Evolutionary conservation across 1,140 invertebrate species (phyloP).

Genomic region (Wasmannia auropunctata): DNA sequence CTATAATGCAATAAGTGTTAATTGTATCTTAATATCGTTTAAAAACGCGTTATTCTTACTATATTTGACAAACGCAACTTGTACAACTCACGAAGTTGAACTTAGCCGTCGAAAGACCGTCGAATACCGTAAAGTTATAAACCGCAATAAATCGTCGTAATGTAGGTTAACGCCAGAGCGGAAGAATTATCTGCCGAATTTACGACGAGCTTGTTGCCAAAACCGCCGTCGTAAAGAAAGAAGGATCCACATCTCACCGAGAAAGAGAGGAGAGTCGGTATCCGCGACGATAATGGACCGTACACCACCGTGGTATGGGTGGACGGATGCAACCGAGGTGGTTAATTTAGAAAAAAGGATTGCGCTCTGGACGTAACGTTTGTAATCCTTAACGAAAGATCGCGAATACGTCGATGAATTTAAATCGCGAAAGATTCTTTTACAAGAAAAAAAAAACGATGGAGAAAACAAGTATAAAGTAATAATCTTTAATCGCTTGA

Average conservation of each 20-base stretch:
- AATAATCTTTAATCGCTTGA: neutral
- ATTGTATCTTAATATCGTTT: too few species aligned
- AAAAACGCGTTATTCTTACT: neutral
- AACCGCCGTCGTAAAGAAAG: slow-evolving; percentile 67
- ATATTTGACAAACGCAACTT: slow-evolving; percentile 59
- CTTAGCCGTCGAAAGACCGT: slow-evolving; percentile 28
- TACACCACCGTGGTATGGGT: neutral
- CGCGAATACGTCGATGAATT: neutral
- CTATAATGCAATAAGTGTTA: too few species aligned
- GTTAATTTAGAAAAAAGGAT: slow-evolving; percentile 77
- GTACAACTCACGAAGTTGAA: slow-evolving; percentile 28
- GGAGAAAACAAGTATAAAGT: neutral
- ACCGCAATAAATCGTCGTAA: slow-evolving; percentile 70
- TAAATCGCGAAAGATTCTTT: neutral
- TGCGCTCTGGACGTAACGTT: slow-evolving; percentile 61
- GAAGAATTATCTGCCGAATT: slow-evolving; percentile 74
- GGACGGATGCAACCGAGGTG: slow-evolving; percentile 52
- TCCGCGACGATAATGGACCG: slow-evolving; percentile 71
- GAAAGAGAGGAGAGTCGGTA: slow-evolving; percentile 18
- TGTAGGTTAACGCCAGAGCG: slow-evolving; percentile 67
- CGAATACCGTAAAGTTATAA: slow-evolving; percentile 65
- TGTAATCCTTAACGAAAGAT: slow-evolving; percentile 71
- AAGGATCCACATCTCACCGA: slow-evolving; percentile 1
- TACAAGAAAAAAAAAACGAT: neutral
- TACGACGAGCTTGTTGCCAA: slow-evolving; percentile 74